Percentiles rank a stretch among this genome's conserved stretches.
These are phyloP conservation scores for Apodemus speciosus DNA, from an alignment of 2,113 vertebrate species.

Conservation along the genomic window DNA sequence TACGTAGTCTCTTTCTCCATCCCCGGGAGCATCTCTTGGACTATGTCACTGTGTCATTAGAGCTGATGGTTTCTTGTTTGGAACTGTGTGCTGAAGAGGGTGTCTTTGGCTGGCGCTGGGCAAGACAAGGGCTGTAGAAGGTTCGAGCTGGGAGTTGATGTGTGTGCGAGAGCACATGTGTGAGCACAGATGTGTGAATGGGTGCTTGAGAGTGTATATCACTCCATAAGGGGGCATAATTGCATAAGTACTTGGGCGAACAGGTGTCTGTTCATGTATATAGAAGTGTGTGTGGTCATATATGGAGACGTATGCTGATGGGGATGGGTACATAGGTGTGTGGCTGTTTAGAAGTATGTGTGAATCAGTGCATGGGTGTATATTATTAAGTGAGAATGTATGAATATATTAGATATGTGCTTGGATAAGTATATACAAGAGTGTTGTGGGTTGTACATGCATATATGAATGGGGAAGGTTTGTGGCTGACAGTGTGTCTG, in stretches of 20 bases:
- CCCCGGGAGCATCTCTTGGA: background rate
- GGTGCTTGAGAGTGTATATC: background rate
- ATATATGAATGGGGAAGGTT: background rate
- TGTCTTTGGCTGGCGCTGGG: background rate
- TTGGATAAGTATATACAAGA: no score
- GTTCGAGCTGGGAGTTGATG: no score
- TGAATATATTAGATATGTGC: background rate
- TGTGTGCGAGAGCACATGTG: background rate
- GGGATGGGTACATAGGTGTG: background rate
- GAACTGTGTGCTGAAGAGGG: background rate
- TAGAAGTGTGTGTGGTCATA: background rate
- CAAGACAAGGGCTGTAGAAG: background rate
- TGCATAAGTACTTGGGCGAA: background rate
- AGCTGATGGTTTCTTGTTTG: background rate
- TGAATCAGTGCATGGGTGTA: background rate
- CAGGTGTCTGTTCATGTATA: background rate
- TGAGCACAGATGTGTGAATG: no score
- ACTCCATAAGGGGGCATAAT: background rate
- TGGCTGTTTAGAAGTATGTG: background rate
- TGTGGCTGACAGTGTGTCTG: background rate
- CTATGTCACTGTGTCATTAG: background rate
- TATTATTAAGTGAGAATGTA: background rate
- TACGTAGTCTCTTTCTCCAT: background rate
- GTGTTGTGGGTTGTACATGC: background rate
- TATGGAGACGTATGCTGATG: background rate